These are phyloP conservation scores for Halcyon malimbica DNA, from an alignment of 2,113 vertebrate species.

Conservation along the genomic window DNA sequence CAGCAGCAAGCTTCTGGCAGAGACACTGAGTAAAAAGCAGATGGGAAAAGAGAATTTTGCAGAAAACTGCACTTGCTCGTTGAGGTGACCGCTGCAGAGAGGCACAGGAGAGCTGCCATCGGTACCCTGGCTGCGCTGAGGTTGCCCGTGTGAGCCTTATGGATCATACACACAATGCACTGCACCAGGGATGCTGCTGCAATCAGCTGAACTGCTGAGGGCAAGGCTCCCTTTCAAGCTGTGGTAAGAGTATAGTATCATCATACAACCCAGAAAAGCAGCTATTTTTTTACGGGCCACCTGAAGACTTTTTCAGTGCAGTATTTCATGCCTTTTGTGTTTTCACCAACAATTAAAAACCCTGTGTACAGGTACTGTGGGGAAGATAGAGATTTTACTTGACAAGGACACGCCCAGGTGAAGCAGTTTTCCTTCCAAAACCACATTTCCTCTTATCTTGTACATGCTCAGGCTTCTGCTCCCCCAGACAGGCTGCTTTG, in stretches of 20 bases:
- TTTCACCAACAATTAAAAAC: background rate
- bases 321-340: background rate
- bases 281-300: background rate
- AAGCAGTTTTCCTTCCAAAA: background rate
- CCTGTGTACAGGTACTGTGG: accelerated
- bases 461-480: background rate
- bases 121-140: accelerated
- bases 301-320: background rate
- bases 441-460: background rate
- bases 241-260: background rate
- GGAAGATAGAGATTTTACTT: accelerated
- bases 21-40: too few relatives aligned
- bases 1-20: accelerated
- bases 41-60: background rate
- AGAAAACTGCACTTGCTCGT: accelerated
- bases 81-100: background rate
- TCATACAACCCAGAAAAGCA: background rate
- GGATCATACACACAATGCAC: accelerated
- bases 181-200: background rate
- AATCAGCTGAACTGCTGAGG: background rate
- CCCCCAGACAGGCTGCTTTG: background rate
- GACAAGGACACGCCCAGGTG: background rate
- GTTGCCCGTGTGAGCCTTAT: background rate
- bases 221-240: background rate
- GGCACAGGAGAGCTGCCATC: background rate